These are phyloP conservation scores for Acrobasis repandana DNA, from an alignment of 2,888 invertebrate species.

Conservation along the genomic window DNA sequence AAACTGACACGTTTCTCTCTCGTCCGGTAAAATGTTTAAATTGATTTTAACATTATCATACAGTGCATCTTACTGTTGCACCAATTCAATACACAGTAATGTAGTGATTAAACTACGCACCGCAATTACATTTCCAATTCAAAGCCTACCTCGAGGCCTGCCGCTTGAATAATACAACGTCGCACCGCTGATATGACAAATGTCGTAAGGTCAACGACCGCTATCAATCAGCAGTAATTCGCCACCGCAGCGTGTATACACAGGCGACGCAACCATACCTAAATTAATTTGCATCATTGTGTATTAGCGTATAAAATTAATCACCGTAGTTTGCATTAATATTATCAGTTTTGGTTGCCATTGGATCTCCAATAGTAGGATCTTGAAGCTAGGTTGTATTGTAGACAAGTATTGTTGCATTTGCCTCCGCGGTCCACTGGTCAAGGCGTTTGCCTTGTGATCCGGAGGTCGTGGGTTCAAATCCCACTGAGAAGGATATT, in stretches of 20 bases:
- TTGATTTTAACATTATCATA: background rate
- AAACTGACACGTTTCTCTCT: too few species aligned
- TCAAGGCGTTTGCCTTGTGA: too few species aligned
- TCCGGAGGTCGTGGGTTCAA: too few species aligned
- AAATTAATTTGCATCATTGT: slow-evolving; percentile 23
- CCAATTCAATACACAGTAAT: background rate
- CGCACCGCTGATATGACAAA: slow-evolving; percentile 25
- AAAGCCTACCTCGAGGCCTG: slow-evolving; percentile 5
- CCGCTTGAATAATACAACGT: slow-evolving; percentile 11
- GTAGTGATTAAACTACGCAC: background rate
- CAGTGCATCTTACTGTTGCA: background rate
- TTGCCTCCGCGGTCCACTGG: too few species aligned
- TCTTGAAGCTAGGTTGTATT: background rate
- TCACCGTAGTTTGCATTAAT: slow-evolving; percentile 12
- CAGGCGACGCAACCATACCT: slow-evolving; percentile 10
- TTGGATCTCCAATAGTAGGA: background rate
- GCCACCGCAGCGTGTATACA: slow-evolving; percentile 36
- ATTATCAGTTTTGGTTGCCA: slow-evolving; percentile 7
- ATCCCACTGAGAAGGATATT: too few species aligned
- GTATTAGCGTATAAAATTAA: slow-evolving; percentile 19
- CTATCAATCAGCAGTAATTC: slow-evolving; percentile 61
- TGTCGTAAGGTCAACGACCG: slow-evolving; percentile 45
- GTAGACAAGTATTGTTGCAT: background rate
- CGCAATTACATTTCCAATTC: slow-evolving; percentile 15
- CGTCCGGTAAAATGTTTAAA: too few species aligned